Percentiles rank a stretch among this genome's conserved stretches.
Conservation (phyloP, 1,140 invertebrate species). For the Gonioctena quinquepunctata region DNA sequence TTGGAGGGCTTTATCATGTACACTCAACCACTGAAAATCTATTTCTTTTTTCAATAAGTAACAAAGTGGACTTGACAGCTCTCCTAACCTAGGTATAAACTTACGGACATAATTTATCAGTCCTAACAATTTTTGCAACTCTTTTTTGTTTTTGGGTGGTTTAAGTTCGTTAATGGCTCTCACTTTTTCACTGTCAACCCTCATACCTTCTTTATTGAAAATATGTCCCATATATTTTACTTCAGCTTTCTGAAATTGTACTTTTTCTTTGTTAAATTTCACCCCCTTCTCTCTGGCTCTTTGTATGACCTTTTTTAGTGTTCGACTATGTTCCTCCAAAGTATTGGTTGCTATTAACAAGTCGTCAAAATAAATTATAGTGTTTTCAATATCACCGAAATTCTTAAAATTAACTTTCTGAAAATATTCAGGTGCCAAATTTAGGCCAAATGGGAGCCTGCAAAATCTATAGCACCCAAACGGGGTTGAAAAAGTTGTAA, state of each 20-base stretch:
- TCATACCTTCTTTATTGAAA: slow-evolving; percentile 22
- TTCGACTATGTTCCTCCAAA: slow-evolving; percentile 25
- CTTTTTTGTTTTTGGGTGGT: slow-evolving; percentile 31
- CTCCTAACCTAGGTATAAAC: slow-evolving; percentile 25
- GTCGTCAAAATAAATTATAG: slow-evolving; percentile 34
- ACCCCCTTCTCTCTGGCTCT: slow-evolving; percentile 14
- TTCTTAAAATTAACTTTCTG: slow-evolving; percentile 42
- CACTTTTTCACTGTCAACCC: slow-evolving; percentile 22
- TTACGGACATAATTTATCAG: slow-evolving; percentile 32
- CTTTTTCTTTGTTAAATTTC: slow-evolving; percentile 28
- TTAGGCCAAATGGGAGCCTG: slow-evolving; percentile 50
- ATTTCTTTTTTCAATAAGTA: slow-evolving; percentile 12
- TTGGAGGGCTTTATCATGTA: too few relatives aligned
- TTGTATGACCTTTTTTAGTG: slow-evolving; percentile 22
- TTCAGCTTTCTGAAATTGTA: slow-evolving; percentile 28
- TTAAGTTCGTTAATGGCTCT: slow-evolving; percentile 23
- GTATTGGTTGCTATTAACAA: slow-evolving; percentile 21
- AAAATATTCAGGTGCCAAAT: slow-evolving; percentile 51
- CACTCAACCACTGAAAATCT: slow-evolving; percentile 10
- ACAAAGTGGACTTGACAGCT: slow-evolving; percentile 20
- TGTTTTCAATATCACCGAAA: slow-evolving; percentile 24
- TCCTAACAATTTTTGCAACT: slow-evolving; percentile 26
- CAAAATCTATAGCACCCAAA: slow-evolving; percentile 48
- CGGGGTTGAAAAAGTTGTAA: slow-evolving; percentile 45
- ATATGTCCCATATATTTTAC: slow-evolving; percentile 30